A percentile compares a stretch with the other conserved stretches of the same genome.
phyloP scores from a whole-genome alignment of 2,888 invertebrate genomes.

The Nomada ferruginata region DNA sequence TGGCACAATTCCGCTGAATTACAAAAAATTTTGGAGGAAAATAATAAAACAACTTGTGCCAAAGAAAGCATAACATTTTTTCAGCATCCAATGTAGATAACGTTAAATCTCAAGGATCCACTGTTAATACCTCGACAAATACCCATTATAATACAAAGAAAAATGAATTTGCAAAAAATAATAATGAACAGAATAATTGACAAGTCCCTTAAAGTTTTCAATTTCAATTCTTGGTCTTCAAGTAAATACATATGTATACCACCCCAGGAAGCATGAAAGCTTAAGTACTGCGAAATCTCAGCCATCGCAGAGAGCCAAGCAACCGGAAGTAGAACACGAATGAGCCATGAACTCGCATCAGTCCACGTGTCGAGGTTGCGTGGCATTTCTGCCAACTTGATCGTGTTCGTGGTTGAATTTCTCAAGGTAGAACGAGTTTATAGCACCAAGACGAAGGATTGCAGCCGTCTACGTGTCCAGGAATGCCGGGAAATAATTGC shows the following conservation, averaged over 20 bases:
- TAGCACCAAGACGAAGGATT: slow-evolving; percentile 38
- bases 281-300: background rate
- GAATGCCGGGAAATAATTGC: slow-evolving; percentile 70
- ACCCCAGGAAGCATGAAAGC: background rate
- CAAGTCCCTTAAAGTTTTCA: background rate
- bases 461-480: slow-evolving; percentile 48
- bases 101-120: too few relatives aligned
- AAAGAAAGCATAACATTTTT: too few relatives aligned
- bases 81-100: too few relatives aligned
- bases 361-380: slow-evolving; percentile 1
- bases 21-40: too few relatives aligned
- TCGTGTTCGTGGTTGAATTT: slow-evolving; percentile 37
- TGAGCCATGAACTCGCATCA: slow-evolving; percentile 7
- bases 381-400: slow-evolving; percentile 18
- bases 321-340: slow-evolving; percentile 1
- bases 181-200: too few relatives aligned
- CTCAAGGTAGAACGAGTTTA: slow-evolving; percentile 32
- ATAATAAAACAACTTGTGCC: too few relatives aligned
- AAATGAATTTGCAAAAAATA: too few relatives aligned
- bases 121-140: too few relatives aligned
- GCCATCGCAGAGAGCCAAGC: background rate
- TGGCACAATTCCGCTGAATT: too few relatives aligned
- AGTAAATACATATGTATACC: background rate
- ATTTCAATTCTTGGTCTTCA: background rate
- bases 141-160: too few relatives aligned